A percentile compares a stretch with the other conserved stretches of the same genome.
phyloP scores from a whole-genome alignment of 2,888 invertebrate species.

The Orgyia antiqua region DNA sequence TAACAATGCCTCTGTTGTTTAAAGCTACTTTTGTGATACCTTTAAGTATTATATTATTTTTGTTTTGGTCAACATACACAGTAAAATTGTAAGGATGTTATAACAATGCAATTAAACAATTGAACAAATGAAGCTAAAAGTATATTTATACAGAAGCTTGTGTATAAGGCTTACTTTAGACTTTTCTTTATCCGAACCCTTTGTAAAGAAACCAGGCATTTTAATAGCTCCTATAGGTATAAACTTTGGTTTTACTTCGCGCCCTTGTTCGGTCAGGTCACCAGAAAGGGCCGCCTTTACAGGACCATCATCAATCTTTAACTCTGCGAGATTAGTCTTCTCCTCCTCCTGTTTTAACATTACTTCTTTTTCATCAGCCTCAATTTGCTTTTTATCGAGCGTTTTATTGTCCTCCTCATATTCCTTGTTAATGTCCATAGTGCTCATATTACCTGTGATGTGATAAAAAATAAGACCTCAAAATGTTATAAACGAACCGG shows the following conservation, averaged over 20 bases:
- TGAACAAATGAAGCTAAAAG: too few species aligned
- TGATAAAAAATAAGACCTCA: conserved; percentile 14
- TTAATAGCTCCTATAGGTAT: conserved; percentile 93
- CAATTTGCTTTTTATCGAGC: conserved; percentile 82
- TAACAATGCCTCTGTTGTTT: too few species aligned
- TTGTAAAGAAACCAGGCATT: conserved; percentile 90
- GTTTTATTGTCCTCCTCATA: conserved; percentile 60
- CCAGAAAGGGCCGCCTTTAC: conserved; percentile 74
- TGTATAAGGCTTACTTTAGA: conserved; percentile 77
- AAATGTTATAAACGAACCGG: not conserved
- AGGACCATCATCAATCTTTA: conserved; percentile 63
- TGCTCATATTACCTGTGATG: conserved; percentile 39
- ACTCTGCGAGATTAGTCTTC: conserved; percentile 60
- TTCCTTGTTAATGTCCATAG: conserved; percentile 61
- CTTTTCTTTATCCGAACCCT: conserved; percentile 85
- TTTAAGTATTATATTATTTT: too few species aligned
- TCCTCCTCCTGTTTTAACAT: conserved; percentile 79
- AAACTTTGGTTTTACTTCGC: conserved; percentile 88
- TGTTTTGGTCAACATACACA: too few species aligned
- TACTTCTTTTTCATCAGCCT: conserved; percentile 80
- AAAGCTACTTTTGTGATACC: too few species aligned
- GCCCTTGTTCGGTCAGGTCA: conserved; percentile 80
- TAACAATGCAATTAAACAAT: too few species aligned
- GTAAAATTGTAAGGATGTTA: too few species aligned
- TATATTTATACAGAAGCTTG: too few species aligned